Evolutionary conservation across 2,888 invertebrate species (phyloP).

Genomic region (Cyclophora albipunctata): DNA sequence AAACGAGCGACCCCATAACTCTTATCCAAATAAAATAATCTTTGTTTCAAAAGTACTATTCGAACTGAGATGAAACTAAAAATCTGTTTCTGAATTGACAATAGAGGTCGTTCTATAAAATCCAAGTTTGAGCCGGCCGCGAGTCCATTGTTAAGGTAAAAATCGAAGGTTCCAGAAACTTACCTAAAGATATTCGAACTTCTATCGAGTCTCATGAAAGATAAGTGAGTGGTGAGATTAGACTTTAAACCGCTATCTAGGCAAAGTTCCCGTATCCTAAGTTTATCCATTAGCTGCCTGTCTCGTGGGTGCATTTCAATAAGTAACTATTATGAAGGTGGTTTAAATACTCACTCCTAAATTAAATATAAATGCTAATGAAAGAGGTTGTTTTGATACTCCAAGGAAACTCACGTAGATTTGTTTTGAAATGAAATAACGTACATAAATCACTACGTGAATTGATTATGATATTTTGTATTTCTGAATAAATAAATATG

Average conservation of each 20-base stretch:
- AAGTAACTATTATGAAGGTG: slow-evolving; percentile 1
- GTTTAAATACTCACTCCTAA: too few relatives aligned
- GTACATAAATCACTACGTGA: too few relatives aligned
- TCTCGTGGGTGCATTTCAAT: slow-evolving; percentile 2
- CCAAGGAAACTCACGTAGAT: too few relatives aligned
- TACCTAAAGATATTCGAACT: slow-evolving; percentile 10
- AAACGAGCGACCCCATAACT: too few relatives aligned
- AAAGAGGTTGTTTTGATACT: too few relatives aligned
- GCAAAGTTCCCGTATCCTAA: slow-evolving; percentile 4
- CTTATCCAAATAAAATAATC: not conserved
- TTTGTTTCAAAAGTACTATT: not conserved
- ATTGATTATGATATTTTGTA: too few relatives aligned
- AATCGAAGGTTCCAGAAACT: not conserved
- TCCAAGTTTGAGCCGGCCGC: slow-evolving; percentile 12
- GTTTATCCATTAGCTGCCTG: slow-evolving; percentile 3
- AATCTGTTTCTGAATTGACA: not conserved
- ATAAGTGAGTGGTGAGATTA: slow-evolving; percentile 12
- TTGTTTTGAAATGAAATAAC: too few relatives aligned
- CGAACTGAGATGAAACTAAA: too few relatives aligned
- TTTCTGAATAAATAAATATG: too few relatives aligned
- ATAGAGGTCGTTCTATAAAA: slow-evolving; percentile 10
- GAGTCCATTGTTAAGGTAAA: slow-evolving; percentile 16
- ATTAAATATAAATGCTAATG: too few relatives aligned
- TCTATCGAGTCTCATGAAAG: slow-evolving; percentile 20
- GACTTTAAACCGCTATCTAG: slow-evolving; percentile 14